A percentile compares a stretch with the other conserved stretches of the same genome.
These are phyloP conservation scores for Helleia helle DNA, from an alignment of 2,888 invertebrate genomes.

Conservation along the genomic window DNA sequence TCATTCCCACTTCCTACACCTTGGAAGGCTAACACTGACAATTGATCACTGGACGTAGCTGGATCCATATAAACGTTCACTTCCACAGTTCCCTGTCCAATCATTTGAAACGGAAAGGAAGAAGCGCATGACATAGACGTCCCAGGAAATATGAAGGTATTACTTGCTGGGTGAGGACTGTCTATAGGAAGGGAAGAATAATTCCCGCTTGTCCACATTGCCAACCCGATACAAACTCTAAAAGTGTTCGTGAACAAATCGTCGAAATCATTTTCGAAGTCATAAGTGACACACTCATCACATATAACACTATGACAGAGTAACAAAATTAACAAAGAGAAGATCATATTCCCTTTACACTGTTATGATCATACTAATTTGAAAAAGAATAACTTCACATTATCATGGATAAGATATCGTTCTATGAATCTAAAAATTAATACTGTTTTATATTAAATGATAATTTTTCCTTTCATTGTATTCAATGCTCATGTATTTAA, in stretches of 20 bases:
- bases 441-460: not conserved
- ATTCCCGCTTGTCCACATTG: conserved; percentile 30
- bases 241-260: conserved; percentile 24
- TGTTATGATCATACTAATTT: not conserved
- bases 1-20: conserved; percentile 15
- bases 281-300: conserved; percentile 31
- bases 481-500: not conserved
- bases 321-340: conserved; percentile 7
- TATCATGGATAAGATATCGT: not conserved
- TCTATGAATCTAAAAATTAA: not conserved
- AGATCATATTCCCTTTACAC: not conserved
- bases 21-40: conserved; percentile 27
- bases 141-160: conserved; percentile 30
- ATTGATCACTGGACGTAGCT: conserved; percentile 20
- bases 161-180: conserved; percentile 25
- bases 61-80: conserved; percentile 30
- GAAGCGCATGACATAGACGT: conserved; percentile 30
- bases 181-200: conserved; percentile 27
- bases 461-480: not conserved
- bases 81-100: conserved; percentile 29
- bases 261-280: conserved; percentile 31
- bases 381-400: not conserved
- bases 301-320: conserved; percentile 13
- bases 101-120: conserved; percentile 31
- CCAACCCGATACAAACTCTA: conserved; percentile 25